Evolutionary conservation across 2,888 invertebrate genomes (phyloP).

Genomic region (Rhodophaea formosa): DNA sequence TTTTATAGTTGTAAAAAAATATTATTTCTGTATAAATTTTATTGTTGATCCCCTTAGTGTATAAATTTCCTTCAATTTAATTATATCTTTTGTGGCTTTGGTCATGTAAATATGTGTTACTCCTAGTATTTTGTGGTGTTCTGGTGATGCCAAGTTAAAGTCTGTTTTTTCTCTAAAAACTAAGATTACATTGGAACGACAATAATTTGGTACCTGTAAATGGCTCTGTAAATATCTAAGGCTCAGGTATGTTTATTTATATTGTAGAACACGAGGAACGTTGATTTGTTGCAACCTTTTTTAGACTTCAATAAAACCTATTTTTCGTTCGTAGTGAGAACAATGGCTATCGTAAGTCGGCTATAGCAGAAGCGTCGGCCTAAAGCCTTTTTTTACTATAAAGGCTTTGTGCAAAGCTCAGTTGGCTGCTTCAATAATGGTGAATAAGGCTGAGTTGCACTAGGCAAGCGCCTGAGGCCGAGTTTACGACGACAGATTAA

Average conservation of each 20-base stretch:
- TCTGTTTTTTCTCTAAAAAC: background rate
- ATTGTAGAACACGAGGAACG: background rate
- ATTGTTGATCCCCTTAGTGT: background rate
- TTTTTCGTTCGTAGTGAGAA: conserved; percentile 1
- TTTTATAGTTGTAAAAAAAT: conserved; percentile 33
- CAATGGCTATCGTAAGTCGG: conserved; percentile 1
- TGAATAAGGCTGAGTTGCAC: background rate
- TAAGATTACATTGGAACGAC: background rate
- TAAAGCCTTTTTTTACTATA: background rate
- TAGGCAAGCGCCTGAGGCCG: background rate
- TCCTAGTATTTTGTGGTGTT: conserved; percentile 1
- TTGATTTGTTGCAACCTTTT: background rate
- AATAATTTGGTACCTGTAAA: background rate
- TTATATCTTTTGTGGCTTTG: background rate
- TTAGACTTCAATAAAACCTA: background rate
- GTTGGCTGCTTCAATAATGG: background rate
- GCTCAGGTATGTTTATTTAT: background rate
- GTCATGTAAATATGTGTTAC: background rate
- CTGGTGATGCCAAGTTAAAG: background rate
- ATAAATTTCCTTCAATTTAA: conserved; percentile 12
- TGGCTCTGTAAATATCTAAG: background rate
- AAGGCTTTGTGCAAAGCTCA: background rate
- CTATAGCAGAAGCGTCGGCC: background rate
- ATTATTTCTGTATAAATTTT: background rate
- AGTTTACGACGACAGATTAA: background rate